Base-by-base conservation (phyloP, 2,797 vertebrate species). In the Acrossocheilus wenchowensis region DNA sequence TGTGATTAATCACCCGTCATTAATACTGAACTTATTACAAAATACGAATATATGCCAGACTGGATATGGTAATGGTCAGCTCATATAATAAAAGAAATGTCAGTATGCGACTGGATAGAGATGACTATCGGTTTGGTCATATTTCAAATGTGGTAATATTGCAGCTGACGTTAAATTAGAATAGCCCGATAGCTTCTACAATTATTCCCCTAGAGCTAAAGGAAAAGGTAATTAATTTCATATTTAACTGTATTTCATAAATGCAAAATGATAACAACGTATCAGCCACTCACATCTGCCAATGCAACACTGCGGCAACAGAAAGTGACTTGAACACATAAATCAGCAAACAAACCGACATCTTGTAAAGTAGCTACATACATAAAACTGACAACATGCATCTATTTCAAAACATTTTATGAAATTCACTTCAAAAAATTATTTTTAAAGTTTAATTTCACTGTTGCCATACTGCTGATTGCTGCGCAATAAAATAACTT, bases 201-300 rank as follows among this genome's bases (percentile, higher is more conserved):
- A 83, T 78, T 60, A 74, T 72, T 57, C 7, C 68, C 54, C 73
- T 26, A 41, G 17, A 81, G 79, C 82, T 80, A 83, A 80, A 41
- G n/a, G 14, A 45, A 57, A 73, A 81, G 79, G 15, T 34, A 48
- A 79, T 75, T 66, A 3, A 74, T 64, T 74, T 78, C 41, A 78
- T 69, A 73, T 88, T 79, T 45, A 75, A 30, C 60, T 68, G 79
- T 85, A 72, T 78, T 73, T 71, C 90, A 89, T 89, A 89, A 90
- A 90, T 52, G 15, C 85, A 87, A 91, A 90, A 93, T 94, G 93
- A 93, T 89, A 94, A 94, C 91, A 90, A 92, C 90, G 78, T 83
- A 91, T 92, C 84, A 84, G 82, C 36, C 14, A 72, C 86, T 85
- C 84, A 87, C 85, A 83, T 87, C 90, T 87, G 91, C 89, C 92